Evolutionary conservation across 2,113 vertebrate species (phyloP).

Genomic region (Podarcis muralis): DNA sequence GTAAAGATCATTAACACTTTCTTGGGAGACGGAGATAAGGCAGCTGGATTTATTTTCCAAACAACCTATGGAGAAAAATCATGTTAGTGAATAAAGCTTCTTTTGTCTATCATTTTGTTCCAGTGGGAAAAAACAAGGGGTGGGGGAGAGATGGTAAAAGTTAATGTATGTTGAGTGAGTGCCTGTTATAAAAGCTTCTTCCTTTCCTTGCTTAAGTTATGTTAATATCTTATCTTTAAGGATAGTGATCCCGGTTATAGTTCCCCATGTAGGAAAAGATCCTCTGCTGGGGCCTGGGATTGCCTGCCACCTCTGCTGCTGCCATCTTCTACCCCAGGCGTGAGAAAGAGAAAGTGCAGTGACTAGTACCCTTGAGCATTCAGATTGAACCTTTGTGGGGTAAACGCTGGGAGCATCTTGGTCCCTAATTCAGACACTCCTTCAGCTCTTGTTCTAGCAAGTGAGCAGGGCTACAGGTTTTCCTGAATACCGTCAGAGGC

Average conservation of each 20-base stretch:
- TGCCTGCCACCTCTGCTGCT: neutral
- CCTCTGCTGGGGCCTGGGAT: neutral
- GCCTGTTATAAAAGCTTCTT: neutral
- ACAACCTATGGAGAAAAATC: neutral
- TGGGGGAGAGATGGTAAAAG: neutral
- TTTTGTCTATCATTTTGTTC: neutral
- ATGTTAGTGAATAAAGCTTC: neutral
- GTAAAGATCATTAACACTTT: neutral
- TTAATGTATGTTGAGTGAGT: neutral
- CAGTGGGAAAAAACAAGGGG: no score
- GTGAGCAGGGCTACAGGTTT: neutral
- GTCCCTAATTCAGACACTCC: neutral
- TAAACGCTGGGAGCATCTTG: neutral
- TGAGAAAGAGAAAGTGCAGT: neutral
- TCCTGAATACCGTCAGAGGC: neutral
- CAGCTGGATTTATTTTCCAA: conserved; percentile 10
- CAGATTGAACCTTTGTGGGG: neutral
- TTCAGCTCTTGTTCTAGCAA: neutral
- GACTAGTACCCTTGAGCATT: no score
- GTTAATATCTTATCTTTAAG: neutral
- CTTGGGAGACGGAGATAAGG: neutral
- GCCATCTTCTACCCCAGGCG: neutral
- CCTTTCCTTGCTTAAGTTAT: neutral
- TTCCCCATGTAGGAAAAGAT: neutral
- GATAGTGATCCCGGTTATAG: neutral